phyloP scores from a whole-genome alignment of 1,140 invertebrate species.

The Hycleus cichorii region DNA sequence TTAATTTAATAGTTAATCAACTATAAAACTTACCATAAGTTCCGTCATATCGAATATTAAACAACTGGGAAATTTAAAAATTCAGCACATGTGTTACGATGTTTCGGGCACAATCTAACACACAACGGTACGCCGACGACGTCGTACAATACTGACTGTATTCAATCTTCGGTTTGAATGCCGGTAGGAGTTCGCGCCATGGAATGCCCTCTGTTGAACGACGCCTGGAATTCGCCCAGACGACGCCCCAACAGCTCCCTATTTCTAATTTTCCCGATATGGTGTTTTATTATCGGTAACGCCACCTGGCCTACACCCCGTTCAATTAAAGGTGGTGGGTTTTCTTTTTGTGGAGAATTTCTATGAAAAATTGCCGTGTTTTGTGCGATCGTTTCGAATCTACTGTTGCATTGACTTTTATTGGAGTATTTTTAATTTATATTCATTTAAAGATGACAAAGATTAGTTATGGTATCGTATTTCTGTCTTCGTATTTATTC shows the following conservation, averaged over 20 bases:
- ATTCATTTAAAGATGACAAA: too few species aligned
- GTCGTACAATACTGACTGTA: slow-evolving; percentile 8
- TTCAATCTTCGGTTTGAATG: slow-evolving; percentile 7
- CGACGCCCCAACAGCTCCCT: slow-evolving; percentile 9
- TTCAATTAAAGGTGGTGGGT: too few species aligned
- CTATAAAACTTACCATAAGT: too few species aligned
- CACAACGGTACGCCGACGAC: neutral
- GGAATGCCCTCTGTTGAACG: slow-evolving; percentile 6
- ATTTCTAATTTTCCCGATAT: neutral
- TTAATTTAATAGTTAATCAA: too few species aligned
- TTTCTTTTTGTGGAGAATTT: too few species aligned
- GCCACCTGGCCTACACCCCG: too few species aligned
- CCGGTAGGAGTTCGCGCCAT: slow-evolving; percentile 3
- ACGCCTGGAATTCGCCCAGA: neutral
- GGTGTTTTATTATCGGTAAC: neutral
- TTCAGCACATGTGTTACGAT: slow-evolving; percentile 7
- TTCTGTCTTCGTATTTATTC: slow-evolving; percentile 16
- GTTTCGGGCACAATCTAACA: slow-evolving; percentile 9
- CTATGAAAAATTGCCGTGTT: too few species aligned
- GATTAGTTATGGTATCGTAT: neutral
- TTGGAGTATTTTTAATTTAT: too few species aligned
- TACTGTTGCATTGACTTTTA: too few species aligned
- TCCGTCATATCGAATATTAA: too few species aligned
- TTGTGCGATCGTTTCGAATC: too few species aligned
- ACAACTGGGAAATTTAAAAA: too few species aligned